Evolutionary conservation across 2,113 vertebrate species (phyloP), one percentile per base, ranked within the genome.

Genomic region (Colinus virginianus): DNA sequence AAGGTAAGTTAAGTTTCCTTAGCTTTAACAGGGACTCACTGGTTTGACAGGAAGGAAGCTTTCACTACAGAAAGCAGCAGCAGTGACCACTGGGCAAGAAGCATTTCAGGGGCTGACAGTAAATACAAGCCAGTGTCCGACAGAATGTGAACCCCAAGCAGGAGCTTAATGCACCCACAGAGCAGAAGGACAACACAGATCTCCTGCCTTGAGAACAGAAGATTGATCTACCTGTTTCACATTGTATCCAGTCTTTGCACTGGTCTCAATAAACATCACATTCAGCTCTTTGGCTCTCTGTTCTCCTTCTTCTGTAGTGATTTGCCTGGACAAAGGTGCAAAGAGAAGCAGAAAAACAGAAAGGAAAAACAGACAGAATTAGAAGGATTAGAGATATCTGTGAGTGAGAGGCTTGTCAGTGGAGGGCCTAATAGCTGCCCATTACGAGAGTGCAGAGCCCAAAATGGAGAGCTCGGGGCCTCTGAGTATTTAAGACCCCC

Each of bases 241-340:
- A 97, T 99, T 99, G 98, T 99, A 99, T 90, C 99, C 98, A 97
- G 98, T 99, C 98, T 99, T 99, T 96, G 99, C 98, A 95, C 99
- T 99, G 97, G 99, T 99, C 98, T 99, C 99, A 97, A 99, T 99
- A 96, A 99, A 99, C 99, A 99, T 99, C 98, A 99, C 98, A 96
- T 98, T 99, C 97, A 99, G 98, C 97, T 99, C 99, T 98, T 99
- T 99, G 98, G 99, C 98, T 98, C 98, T 98, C 97, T 99, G 98
- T 94, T 99, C 99, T 49, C 99, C 98, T 97, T 98, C 99, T 97
- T 99, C 99, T 92, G 99, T 99, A 97, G 98, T 98, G 97, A 99
- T 99, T 98, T 99, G 98, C 98, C 98, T 99, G 98, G 97, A 98
- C 93, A 95, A 92, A 87, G 71, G 95, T 7, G 48, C 95, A 96